A percentile compares a stretch with the other conserved stretches of the same genome.
Conservation (phyloP, 1,140 invertebrate species). For the Cylas formicarius region DNA sequence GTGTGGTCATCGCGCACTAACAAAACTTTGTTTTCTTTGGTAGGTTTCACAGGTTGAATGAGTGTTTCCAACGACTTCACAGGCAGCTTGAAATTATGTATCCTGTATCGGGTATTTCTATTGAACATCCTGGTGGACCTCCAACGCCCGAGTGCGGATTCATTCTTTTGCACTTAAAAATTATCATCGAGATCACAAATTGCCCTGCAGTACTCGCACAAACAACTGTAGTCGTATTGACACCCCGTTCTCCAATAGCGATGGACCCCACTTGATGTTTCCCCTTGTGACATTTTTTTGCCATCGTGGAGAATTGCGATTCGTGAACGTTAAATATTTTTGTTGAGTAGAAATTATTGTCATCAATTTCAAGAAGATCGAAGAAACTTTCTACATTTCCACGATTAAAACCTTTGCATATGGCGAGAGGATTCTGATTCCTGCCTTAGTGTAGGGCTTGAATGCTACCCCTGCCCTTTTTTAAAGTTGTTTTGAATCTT, state of each 20-base stretch:
- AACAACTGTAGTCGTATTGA: constrained; percentile 30
- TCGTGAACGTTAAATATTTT: constrained; percentile 37
- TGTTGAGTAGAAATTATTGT: too few relatives aligned
- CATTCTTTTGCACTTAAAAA: constrained; percentile 27
- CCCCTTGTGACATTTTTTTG: constrained; percentile 27
- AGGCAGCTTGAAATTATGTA: constrained; percentile 24
- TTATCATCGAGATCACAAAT: constrained; percentile 29
- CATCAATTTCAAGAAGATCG: too few relatives aligned
- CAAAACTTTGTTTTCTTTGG: constrained; percentile 26
- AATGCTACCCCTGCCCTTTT: too few relatives aligned
- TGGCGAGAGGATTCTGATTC: too few relatives aligned
- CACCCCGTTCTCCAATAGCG: constrained; percentile 33
- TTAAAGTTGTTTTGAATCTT: too few relatives aligned
- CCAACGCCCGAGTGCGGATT: constrained; percentile 9
- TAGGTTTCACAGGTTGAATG: constrained; percentile 13
- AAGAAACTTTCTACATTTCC: too few relatives aligned
- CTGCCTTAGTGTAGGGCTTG: too few relatives aligned
- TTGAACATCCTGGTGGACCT: constrained; percentile 2
- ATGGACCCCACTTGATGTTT: constrained; percentile 32
- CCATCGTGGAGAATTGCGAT: constrained; percentile 29
- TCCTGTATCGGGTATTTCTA: neutral
- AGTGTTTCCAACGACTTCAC: constrained; percentile 26
- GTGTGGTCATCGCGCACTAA: constrained; percentile 33
- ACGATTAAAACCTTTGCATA: too few relatives aligned
- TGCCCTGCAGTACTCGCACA: constrained; percentile 32